A percentile compares a stretch with the other conserved stretches of the same genome.
phyloP scores from a whole-genome alignment of 2,888 invertebrate species.

The Agrochola circellaris region DNA sequence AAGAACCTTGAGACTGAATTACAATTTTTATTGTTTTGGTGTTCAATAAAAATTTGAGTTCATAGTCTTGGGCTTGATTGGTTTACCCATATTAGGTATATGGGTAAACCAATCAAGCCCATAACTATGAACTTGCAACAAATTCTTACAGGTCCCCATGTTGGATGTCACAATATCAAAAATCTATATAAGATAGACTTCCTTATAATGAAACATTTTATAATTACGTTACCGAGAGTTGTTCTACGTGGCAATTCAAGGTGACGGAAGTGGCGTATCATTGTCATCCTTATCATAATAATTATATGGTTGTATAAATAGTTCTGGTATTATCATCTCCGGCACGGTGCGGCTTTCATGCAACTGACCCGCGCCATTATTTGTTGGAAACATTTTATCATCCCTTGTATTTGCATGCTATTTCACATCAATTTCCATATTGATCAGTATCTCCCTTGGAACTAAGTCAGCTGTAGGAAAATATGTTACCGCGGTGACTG shows the following conservation, averaged over 20 bases:
- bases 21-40: not conserved
- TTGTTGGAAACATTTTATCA: constrained; percentile 20
- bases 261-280: not conserved
- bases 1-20: not conserved
- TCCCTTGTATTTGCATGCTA: constrained; percentile 48
- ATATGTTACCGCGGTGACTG: constrained; percentile 31
- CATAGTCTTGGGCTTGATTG: not conserved
- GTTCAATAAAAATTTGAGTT: not conserved
- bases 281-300: not conserved
- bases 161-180: not conserved
- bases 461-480: constrained; percentile 43
- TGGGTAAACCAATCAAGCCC: too few relatives aligned
- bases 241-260: not conserved
- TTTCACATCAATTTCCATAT: constrained; percentile 60
- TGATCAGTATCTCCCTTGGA: constrained; percentile 47
- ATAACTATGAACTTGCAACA: not conserved
- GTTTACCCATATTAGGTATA: too few relatives aligned
- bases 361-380: not conserved
- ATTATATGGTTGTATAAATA: too few relatives aligned
- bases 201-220: too few relatives aligned
- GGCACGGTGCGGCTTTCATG: not conserved
- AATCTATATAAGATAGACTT: too few relatives aligned
- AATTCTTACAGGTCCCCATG: too few relatives aligned
- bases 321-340: not conserved
- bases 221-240: too few relatives aligned